These are phyloP conservation scores for Aphidius colemani DNA, from an alignment of 2,888 invertebrate genomes.

Conservation along the genomic window DNA sequence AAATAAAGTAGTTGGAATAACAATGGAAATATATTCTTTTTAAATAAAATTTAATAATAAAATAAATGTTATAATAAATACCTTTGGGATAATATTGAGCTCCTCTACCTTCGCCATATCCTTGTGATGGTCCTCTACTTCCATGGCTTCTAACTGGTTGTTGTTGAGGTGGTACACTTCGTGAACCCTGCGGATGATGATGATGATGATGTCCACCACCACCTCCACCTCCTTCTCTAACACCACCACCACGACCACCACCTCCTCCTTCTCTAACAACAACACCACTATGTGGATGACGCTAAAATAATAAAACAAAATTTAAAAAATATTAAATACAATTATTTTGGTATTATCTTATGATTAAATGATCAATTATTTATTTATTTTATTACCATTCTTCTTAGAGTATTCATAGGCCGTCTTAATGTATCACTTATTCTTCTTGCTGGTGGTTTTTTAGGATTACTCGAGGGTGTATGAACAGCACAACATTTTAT, in stretches of 20 bases:
- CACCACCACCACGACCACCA: constrained; percentile 52
- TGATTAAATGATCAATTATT: constrained; percentile 5
- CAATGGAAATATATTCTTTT: background rate
- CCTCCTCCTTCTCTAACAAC: constrained; percentile 48
- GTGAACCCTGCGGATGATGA: constrained; percentile 47
- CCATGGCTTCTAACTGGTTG: constrained; percentile 46
- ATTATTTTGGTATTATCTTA: background rate
- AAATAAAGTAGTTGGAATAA: no score
- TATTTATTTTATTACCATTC: constrained; percentile 70
- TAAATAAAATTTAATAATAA: background rate
- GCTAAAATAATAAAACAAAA: constrained; percentile 44
- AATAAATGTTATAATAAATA: constrained; percentile 44
- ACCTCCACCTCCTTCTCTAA: constrained; percentile 47
- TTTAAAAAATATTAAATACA: background rate
- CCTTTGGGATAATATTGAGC: constrained; percentile 75
- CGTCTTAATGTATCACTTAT: constrained; percentile 89
- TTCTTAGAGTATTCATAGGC: constrained; percentile 87
- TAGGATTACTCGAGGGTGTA: constrained; percentile 98
- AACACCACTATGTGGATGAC: constrained; percentile 58
- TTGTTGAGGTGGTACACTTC: constrained; percentile 53
- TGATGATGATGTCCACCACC: constrained; percentile 45
- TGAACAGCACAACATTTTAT: constrained; percentile 99
- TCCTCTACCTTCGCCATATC: constrained; percentile 74
- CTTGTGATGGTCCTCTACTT: constrained; percentile 67
- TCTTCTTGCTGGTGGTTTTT: constrained; percentile 91